Evolutionary conservation across 2,113 vertebrate species (phyloP).

Genomic region (Lepisosteus oculatus): DNA sequence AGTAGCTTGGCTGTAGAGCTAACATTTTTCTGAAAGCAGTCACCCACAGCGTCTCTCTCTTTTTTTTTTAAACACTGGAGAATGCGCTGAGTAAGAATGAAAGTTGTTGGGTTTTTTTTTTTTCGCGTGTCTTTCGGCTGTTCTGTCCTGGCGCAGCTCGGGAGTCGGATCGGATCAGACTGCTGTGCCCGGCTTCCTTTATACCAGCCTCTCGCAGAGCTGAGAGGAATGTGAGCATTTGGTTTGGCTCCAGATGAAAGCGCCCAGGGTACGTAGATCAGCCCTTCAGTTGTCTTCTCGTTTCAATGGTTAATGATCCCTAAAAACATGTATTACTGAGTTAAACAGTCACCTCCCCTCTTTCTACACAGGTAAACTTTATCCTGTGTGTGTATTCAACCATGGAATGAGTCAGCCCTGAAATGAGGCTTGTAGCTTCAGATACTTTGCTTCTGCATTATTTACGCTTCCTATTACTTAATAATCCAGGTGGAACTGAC

Average conservation of each 20-base stretch:
- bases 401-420: too few species aligned
- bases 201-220: conserved; percentile 8
- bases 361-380: background rate
- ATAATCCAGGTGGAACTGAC: too few species aligned
- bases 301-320: conserved; percentile 11
- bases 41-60: conserved; percentile 11
- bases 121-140: conserved; percentile 16
- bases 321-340: background rate
- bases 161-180: conserved; percentile 8
- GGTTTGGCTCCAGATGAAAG: conserved; percentile 18
- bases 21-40: conserved; percentile 12
- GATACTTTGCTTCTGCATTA: too few species aligned
- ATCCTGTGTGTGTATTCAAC: background rate
- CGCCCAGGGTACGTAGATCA: conserved; percentile 7
- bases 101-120: conserved; percentile 16
- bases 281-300: background rate
- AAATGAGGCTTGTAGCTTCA: too few species aligned
- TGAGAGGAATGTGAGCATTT: conserved; percentile 24
- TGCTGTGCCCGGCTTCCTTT: background rate
- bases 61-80: background rate
- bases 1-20: conserved; percentile 1
- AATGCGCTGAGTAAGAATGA: conserved; percentile 32
- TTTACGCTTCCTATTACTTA: too few species aligned
- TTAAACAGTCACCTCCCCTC: background rate
- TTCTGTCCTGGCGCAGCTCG: background rate